phyloP scores from a whole-genome alignment of 2,113 vertebrate species.

The Crotalus tigris region DNA sequence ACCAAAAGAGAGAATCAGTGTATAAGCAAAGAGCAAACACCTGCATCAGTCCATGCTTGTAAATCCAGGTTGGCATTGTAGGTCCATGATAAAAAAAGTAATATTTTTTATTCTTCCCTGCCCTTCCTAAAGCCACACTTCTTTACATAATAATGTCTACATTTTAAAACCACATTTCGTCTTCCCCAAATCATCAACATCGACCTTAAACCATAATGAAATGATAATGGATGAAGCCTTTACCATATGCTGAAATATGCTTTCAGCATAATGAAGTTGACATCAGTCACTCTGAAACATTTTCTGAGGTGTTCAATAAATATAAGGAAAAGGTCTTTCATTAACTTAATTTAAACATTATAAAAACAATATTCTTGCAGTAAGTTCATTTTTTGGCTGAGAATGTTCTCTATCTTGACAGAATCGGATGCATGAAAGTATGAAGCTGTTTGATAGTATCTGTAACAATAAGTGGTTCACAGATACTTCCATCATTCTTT shows the following conservation, averaged over 20 bases:
- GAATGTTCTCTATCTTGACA: constrained; percentile 50
- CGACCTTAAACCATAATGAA: background rate
- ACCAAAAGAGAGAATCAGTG: background rate
- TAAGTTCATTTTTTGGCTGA: background rate
- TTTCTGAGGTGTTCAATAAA: background rate
- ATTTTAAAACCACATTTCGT: background rate
- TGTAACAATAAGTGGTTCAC: constrained; percentile 99
- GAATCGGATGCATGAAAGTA: constrained; percentile 99
- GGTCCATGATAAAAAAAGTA: background rate
- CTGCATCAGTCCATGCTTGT: background rate
- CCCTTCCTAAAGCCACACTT: background rate
- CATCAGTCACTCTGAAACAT: background rate
- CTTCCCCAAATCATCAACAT: background rate
- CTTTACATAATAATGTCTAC: background rate
- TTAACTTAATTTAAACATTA: background rate
- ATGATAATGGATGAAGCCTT: background rate
- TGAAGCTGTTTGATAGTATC: constrained; percentile 99
- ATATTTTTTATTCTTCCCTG: background rate
- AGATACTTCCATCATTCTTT: constrained; percentile 98
- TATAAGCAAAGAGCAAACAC: background rate
- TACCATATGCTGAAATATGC: background rate
- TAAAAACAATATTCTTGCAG: background rate
- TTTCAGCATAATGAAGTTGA: background rate
- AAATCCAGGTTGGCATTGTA: background rate
- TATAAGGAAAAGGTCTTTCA: background rate